These are phyloP conservation scores for Holotrichia oblita DNA, from an alignment of 1,140 invertebrate genomes.

Conservation along the genomic window DNA sequence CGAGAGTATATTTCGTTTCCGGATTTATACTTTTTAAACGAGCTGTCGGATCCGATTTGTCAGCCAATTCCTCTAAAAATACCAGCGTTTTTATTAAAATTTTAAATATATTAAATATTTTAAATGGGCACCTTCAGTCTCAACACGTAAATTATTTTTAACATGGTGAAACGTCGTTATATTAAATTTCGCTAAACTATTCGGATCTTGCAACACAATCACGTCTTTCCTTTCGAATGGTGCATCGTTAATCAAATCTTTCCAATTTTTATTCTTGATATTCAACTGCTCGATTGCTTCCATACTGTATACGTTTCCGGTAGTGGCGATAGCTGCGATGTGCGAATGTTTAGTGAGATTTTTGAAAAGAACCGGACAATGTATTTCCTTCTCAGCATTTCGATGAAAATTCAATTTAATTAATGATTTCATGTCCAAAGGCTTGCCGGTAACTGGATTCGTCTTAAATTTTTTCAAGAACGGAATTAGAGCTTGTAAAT, in stretches of 20 bases:
- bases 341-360: conserved; percentile 95
- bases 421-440: conserved; percentile 85
- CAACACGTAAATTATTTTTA: conserved; percentile 92
- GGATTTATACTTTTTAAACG: conserved; percentile 87
- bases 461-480: conserved; percentile 94
- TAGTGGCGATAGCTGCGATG: conserved; percentile 90
- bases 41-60: conserved; percentile 78
- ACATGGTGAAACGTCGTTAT: conserved; percentile 94
- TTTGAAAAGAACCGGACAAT: conserved; percentile 96
- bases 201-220: conserved; percentile 94
- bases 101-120: neutral
- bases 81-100: neutral
- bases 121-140: conserved; percentile 82
- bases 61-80: conserved; percentile 74
- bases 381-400: conserved; percentile 85
- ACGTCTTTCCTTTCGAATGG: conserved; percentile 92
- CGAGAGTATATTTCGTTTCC: conserved; percentile 89
- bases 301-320: conserved; percentile 96
- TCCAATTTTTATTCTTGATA: conserved; percentile 93
- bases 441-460: conserved; percentile 94
- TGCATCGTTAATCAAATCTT: conserved; percentile 92
- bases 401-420: conserved; percentile 91
- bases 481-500: conserved; percentile 85
- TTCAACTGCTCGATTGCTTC: conserved; percentile 98
- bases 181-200: conserved; percentile 93